Evolutionary conservation across 92 coral and sea anemone species (phyloP), one percentile per base, ranked within the genome.

Genomic region (Epizoanthus rinbou): DNA sequence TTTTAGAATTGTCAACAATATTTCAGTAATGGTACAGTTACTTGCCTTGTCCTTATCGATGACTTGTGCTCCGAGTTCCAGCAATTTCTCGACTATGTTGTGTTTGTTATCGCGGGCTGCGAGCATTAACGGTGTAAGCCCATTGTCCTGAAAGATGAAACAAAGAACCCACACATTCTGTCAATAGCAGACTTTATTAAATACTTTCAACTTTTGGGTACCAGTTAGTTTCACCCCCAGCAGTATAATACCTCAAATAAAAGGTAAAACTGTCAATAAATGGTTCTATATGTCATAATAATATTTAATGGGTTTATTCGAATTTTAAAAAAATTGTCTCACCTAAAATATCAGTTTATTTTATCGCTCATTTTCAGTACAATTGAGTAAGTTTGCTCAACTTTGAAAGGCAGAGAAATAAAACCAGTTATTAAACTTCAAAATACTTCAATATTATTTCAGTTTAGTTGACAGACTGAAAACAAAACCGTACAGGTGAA

Each of bases 41-140:
- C 88, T 60, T 86, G 76, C 99, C 92, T 90, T 86, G 60, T 96
- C 99, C 17, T 86, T 84, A 59, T 96, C 99, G 6, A 91, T 86
- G 19, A 90, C 85, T 21, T 83, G 88, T 14, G 99, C 98, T 73
- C 99, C 99, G 0, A 92, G 90, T 79, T 96, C 99, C 52, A 96
- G 87, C 13, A 96, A 78, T 73, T 96, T 96, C 85, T 96, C 99
- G 1, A 96, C 98, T 31, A 96, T 88, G 54, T 89, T 91, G 74
- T 94, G 91, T 23, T 96, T 96, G 81, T 90, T 93, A 69, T 96
- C 99, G 47, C 94, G 85, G 41, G 98, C 94, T 9, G 99, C 99
- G 18, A 96, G 87, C 99, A 96, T 96, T 74, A 96, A 90, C 72
- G 99, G 98, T 41, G 99, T 96, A n/a, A 92, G 84, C 28, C 99